Evolutionary conservation across 2,797 vertebrate species (phyloP).

Genomic region (Calcarius lapponicus): DNA sequence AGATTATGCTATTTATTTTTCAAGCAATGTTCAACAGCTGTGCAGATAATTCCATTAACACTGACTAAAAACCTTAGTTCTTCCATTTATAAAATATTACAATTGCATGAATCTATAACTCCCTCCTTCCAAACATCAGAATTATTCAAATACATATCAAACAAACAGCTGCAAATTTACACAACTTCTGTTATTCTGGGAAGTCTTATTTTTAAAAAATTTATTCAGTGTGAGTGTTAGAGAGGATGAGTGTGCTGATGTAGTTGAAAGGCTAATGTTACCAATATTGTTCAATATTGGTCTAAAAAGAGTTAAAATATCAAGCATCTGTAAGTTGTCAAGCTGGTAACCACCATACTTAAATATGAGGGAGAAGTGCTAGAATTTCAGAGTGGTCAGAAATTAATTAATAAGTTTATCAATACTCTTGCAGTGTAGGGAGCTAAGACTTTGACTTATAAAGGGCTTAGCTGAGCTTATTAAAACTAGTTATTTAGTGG

Average conservation of each 20-base stretch:
- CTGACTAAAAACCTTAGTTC: background rate
- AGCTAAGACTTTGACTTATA: background rate
- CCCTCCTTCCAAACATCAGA: background rate
- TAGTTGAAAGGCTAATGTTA: background rate
- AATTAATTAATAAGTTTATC: background rate
- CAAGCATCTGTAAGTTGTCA: background rate
- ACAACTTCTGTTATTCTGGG: background rate
- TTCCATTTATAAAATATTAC: background rate
- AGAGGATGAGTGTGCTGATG: background rate
- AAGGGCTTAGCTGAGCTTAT: background rate
- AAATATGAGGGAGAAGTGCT: background rate
- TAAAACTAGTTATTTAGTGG: background rate
- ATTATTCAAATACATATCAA: background rate
- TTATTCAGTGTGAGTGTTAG: background rate
- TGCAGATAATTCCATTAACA: background rate
- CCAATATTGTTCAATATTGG: background rate
- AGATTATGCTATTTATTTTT: slow-evolving; percentile 8
- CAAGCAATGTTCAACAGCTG: background rate
- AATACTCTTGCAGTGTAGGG: background rate
- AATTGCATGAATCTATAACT: background rate
- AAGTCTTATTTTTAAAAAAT: background rate
- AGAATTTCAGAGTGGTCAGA: background rate
- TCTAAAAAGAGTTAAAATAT: background rate
- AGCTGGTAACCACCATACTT: background rate
- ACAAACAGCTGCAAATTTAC: background rate